Evolutionary conservation across 2,797 vertebrate species (phyloP).

Genomic region (Falco columbarius): DNA sequence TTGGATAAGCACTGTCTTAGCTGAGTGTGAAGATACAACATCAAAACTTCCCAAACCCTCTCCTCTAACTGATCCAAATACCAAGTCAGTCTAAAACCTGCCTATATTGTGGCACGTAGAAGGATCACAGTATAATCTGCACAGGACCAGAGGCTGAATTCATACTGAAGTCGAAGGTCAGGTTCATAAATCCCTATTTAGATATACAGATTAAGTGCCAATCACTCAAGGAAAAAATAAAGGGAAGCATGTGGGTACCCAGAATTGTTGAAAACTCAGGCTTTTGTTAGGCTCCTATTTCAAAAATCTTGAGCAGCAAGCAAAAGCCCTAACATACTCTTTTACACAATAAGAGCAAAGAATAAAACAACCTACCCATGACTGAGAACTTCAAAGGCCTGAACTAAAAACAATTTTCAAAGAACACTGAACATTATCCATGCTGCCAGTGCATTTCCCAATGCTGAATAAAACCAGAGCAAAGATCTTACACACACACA

Average conservation of each 20-base stretch:
- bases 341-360: not conserved
- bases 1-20: not conserved
- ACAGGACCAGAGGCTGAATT: not conserved
- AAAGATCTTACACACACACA: not conserved
- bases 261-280: not conserved
- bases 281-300: not conserved
- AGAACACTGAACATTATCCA: slow-evolving; percentile 1
- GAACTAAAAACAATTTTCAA: slow-evolving; percentile 36
- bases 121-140: not conserved
- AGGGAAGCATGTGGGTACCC: not conserved
- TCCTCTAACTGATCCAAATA: not conserved
- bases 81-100: not conserved
- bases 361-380: slow-evolving; percentile 28
- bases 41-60: not conserved
- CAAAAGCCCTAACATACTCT: not conserved
- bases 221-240: not conserved
- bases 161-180: not conserved
- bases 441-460: not conserved
- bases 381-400: slow-evolving; percentile 20
- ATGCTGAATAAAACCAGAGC: not conserved
- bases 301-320: not conserved
- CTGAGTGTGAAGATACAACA: not conserved
- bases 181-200: not conserved
- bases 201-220: not conserved
- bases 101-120: not conserved